Evolutionary conservation across 1,140 invertebrate species (phyloP).

Genomic region (Stegodyphus dumicola): DNA sequence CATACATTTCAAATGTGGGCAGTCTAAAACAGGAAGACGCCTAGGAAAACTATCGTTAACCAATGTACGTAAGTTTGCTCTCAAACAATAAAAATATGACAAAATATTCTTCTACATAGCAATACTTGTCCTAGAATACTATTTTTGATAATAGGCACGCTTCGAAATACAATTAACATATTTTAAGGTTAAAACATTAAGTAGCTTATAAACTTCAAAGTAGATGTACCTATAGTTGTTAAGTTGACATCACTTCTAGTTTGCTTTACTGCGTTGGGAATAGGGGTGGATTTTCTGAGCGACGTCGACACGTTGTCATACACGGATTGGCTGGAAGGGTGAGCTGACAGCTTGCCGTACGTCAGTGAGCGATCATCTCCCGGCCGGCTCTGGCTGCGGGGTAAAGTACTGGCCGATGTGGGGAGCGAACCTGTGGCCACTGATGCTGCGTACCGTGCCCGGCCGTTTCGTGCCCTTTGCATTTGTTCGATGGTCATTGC

Average conservation of each 20-base stretch:
- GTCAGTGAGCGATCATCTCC: slow-evolving; percentile 34
- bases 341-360: slow-evolving; percentile 65
- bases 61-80: no score
- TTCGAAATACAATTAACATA: no score
- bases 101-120: no score
- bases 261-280: slow-evolving; percentile 62
- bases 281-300: slow-evolving; percentile 66
- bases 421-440: slow-evolving; percentile 5
- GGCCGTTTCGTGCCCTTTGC: slow-evolving; percentile 83
- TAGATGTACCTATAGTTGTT: slow-evolving; percentile 31
- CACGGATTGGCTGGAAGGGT: slow-evolving; percentile 86
- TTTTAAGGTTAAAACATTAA: no score
- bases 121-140: no score
- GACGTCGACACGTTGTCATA: slow-evolving; percentile 81
- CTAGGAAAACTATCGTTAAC: no score
- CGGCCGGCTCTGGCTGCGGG: slow-evolving; percentile 62
- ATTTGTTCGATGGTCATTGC: slow-evolving; percentile 82
- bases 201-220: no score
- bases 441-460: slow-evolving; percentile 62
- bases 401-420: slow-evolving; percentile 63
- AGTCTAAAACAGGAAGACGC: no score
- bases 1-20: no score
- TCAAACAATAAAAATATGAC: no score
- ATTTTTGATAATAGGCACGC: no score
- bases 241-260: slow-evolving; percentile 53